Percentiles rank a stretch among this genome's conserved stretches.
phyloP scores from a whole-genome alignment of 2,113 vertebrate species.

The Ciconia boyciana region DNA sequence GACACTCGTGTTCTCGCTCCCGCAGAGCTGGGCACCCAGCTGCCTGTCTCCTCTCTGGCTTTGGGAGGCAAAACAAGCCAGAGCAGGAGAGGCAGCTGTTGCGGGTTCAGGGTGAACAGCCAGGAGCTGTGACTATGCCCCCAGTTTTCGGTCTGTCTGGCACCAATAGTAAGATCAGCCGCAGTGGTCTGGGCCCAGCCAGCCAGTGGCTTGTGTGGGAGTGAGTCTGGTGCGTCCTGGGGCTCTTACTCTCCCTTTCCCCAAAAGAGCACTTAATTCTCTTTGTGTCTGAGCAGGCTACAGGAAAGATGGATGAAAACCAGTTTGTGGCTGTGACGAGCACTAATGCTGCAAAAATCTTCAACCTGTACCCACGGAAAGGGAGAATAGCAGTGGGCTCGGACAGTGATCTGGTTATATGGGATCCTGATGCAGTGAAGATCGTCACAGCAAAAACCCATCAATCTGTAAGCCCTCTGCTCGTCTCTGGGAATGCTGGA shows the following conservation, averaged over 20 bases:
- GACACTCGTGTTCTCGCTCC: accelerated
- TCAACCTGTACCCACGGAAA: constrained; percentile 96
- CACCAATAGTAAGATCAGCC: background rate
- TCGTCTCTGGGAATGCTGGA: background rate
- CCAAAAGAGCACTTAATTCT: background rate
- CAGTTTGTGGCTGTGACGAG: constrained; percentile 97
- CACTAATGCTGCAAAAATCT: constrained; percentile 97
- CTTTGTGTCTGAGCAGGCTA: constrained; percentile 76
- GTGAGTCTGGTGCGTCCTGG: background rate
- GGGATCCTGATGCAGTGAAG: constrained; percentile 91
- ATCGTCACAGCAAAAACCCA: constrained; percentile 96
- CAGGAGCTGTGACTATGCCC: background rate
- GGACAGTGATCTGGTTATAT: constrained; percentile 94
- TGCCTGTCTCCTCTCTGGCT: background rate
- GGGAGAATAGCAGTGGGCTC: constrained; percentile 95
- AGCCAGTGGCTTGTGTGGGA: background rate
- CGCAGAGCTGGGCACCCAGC: background rate
- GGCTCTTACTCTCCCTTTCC: background rate
- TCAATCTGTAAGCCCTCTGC: constrained; percentile 82
- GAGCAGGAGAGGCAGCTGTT: background rate
- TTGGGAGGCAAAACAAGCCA: background rate
- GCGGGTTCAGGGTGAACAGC: accelerated
- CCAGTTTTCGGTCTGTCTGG: background rate
- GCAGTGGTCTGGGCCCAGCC: background rate
- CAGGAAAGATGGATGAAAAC: constrained; percentile 99